phyloP scores from a whole-genome alignment of 2,888 invertebrate species.

The Drosophila kanekoi region DNA sequence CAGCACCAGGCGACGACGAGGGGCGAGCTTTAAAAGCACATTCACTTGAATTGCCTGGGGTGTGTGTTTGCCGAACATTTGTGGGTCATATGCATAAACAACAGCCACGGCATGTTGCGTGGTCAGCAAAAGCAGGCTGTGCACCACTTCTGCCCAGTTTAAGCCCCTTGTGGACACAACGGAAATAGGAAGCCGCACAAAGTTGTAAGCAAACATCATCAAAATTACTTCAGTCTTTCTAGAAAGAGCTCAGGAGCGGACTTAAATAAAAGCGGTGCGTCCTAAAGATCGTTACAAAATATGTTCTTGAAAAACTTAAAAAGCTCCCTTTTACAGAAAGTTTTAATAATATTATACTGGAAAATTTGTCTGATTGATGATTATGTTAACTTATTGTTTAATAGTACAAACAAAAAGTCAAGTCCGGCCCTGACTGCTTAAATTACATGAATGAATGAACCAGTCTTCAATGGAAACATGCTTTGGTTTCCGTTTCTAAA shows the following conservation, averaged over 20 bases:
- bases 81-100: conserved; percentile 69
- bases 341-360: too few species aligned
- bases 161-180: conserved; percentile 34
- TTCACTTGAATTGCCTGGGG: conserved; percentile 53
- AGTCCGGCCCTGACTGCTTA: conserved; percentile 6
- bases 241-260: background rate
- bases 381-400: background rate
- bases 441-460: conserved; percentile 31
- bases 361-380: background rate
- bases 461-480: conserved; percentile 28
- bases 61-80: conserved; percentile 58
- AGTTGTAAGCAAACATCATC: conserved; percentile 31
- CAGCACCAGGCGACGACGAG: conserved; percentile 48
- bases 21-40: conserved; percentile 29
- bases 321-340: too few species aligned
- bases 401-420: background rate
- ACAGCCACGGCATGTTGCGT: conserved; percentile 41
- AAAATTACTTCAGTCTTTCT: background rate
- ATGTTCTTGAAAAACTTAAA: too few species aligned
- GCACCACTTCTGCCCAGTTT: conserved; percentile 38
- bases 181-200: conserved; percentile 73
- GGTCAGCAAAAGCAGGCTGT: conserved; percentile 63
- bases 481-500: background rate
- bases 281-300: background rate
- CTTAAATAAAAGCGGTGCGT: too few species aligned